These are phyloP conservation scores for Hyperoplus immaculatus DNA, from an alignment of 2,797 vertebrate genomes.

Conservation along the genomic window DNA sequence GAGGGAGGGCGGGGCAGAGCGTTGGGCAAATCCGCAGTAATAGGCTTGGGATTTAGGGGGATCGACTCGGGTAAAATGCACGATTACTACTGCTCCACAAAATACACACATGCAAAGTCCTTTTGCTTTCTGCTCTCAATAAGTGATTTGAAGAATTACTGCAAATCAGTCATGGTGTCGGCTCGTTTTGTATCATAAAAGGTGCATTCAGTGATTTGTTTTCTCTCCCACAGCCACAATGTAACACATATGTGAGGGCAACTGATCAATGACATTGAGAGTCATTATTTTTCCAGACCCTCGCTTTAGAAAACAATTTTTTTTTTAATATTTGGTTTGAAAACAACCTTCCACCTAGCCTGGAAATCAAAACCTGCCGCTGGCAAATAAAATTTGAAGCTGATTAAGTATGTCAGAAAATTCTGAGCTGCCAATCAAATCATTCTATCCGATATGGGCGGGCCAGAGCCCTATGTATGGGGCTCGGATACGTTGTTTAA, in stretches of 20 bases:
- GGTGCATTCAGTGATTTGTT: not conserved
- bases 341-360: not conserved
- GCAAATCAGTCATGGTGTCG: not conserved
- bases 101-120: conserved; percentile 47
- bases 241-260: not conserved
- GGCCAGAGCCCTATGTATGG: too few relatives aligned
- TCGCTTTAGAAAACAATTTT: conserved; percentile 8
- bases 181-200: not conserved
- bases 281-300: not conserved
- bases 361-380: too few relatives aligned
- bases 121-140: conserved; percentile 52
- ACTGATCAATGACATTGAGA: not conserved
- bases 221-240: not conserved
- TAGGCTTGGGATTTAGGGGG: conserved; percentile 85
- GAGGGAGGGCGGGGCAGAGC: conserved; percentile 57
- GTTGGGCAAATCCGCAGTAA: conserved; percentile 81
- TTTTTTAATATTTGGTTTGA: conserved; percentile 3
- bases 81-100: conserved; percentile 74
- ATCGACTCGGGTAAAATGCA: conserved; percentile 77
- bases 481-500: too few relatives aligned
- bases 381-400: too few relatives aligned
- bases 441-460: too few relatives aligned
- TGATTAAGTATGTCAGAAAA: too few relatives aligned
- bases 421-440: too few relatives aligned
- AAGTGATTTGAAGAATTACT: not conserved